Percentiles rank a stretch among this genome's conserved stretches.
phyloP scores from a whole-genome alignment of 1,140 invertebrate species.

The Lepidotrigona ventralis region DNA sequence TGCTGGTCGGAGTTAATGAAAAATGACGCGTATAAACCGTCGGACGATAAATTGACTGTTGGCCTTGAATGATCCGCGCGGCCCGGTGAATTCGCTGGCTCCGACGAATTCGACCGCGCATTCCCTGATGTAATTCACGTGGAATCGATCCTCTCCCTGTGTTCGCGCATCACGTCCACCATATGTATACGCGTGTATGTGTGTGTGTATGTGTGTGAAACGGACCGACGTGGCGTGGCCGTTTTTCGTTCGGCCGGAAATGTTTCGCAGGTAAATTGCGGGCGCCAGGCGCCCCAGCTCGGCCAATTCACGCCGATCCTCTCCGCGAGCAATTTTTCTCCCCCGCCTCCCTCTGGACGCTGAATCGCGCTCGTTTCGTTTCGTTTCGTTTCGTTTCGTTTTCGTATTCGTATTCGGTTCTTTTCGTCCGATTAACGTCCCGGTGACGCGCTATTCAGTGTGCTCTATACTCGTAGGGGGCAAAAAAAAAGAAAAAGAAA shows the following conservation, averaged over 20 bases:
- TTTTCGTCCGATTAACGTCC: slow-evolving; percentile 5
- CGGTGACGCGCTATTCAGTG: not conserved
- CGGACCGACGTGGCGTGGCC: slow-evolving; percentile 3
- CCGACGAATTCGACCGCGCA: slow-evolving; percentile 54
- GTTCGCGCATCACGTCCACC: not conserved
- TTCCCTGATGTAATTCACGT: slow-evolving; percentile 64
- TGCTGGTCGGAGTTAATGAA: slow-evolving; percentile 40
- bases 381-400: not conserved
- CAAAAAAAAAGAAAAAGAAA: not conserved
- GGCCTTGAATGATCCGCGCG: slow-evolving; percentile 52
- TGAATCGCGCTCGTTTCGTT: slow-evolving; percentile 8
- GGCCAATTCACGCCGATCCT: slow-evolving; percentile 47
- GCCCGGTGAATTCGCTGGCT: slow-evolving; percentile 37
- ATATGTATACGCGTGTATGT: not conserved
- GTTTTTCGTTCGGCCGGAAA: slow-evolving; percentile 58
- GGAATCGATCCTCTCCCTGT: slow-evolving; percentile 53
- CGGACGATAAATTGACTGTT: slow-evolving; percentile 46
- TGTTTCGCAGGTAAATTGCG: slow-evolving; percentile 64
- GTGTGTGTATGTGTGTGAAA: not conserved
- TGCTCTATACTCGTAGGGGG: not conserved
- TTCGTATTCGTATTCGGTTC: too few relatives aligned
- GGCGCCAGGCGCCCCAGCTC: slow-evolving; percentile 56
- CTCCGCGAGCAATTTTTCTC: slow-evolving; percentile 39
- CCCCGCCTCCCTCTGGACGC: not conserved
- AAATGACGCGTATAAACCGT: slow-evolving; percentile 47